Conservation (phyloP, 2,797 vertebrate genomes). For the Danionella dracula region DNA sequence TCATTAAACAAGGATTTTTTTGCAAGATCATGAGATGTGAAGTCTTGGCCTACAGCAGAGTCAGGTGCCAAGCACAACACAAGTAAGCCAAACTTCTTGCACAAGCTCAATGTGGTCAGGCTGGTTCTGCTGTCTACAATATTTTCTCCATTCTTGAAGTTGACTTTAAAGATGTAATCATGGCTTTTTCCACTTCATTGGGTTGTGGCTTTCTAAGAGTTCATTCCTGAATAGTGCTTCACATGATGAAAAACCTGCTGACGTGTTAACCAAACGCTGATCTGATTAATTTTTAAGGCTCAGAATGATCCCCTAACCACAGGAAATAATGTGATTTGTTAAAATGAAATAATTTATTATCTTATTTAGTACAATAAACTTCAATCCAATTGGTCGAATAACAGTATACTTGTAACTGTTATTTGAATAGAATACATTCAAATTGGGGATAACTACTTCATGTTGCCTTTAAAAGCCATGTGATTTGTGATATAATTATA, state of each 20-base stretch:
- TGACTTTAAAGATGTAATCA: slow-evolving; percentile 33
- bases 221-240: slow-evolving; percentile 4
- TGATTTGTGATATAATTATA: too few relatives aligned
- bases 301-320: slow-evolving; percentile 1
- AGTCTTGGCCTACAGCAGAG: background rate
- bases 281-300: background rate
- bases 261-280: slow-evolving; percentile 2
- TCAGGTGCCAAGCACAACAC: slow-evolving; percentile 35
- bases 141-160: slow-evolving; percentile 9
- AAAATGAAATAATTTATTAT: too few relatives aligned
- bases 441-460: too few relatives aligned
- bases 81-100: background rate
- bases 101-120: slow-evolving; percentile 1
- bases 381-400: too few relatives aligned
- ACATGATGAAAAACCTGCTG: background rate
- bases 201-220: background rate
- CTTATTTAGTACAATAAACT: too few relatives aligned
- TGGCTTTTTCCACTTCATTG: background rate
- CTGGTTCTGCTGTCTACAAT: slow-evolving; percentile 35
- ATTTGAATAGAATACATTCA: too few relatives aligned
- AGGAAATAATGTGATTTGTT: too few relatives aligned
- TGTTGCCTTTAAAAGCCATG: too few relatives aligned
- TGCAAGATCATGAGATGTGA: too few relatives aligned
- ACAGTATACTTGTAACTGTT: too few relatives aligned
- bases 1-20: too few relatives aligned